Evolutionary conservation across 2,797 vertebrate species (phyloP), one percentile per base, ranked within the genome.

Genomic region (Sus cebifrons): DNA sequence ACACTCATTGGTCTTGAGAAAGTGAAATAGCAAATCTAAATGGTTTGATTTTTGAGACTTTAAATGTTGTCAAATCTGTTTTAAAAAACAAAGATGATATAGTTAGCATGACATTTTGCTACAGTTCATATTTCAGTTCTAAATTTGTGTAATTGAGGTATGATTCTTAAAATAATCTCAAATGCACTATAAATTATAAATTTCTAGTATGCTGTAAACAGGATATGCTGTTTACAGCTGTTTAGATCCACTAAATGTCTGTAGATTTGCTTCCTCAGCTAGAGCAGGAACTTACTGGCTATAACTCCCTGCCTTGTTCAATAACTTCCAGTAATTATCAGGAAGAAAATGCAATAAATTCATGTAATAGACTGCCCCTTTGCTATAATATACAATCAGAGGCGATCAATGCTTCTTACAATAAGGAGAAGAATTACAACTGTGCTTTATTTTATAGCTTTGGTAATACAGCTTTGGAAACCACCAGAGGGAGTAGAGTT

Each of bases 261-360:
- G 95, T 98, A 98, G 98, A 98, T 98, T 98, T 99, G 98, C 98
- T 98, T 98, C 98, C 97, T 98, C 98, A 98, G 98, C 98, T 98
- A 85, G 25, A 98, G 98, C 96, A 98, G 97, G 96, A 98, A 98
- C 98, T 98, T 96, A 89, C 95, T 98, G 97, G 97, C 98, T 98
- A 98, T 99, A 99, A 99, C 97, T 99, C 98, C 97, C 95, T 98
- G 97, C 97, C 98, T 98, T 98, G 98, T 98, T 99, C 98, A 98
- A 99, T 99, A 99, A 98, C 98, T 98, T 98, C 98, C 98, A 98
- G 98, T 99, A 99, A 99, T 99, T 99, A 99, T 99, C 98, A 98
- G 73, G 97, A 98, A 98, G 98, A 98, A 98, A 98, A 98, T 96
- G 98, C 96, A 98, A 98, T 99, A 99, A 99, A 99, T 99, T 98